These are phyloP conservation scores for Hippopotamyrus pictus DNA, from an alignment of 2,797 vertebrate species.

Conservation along the genomic window DNA sequence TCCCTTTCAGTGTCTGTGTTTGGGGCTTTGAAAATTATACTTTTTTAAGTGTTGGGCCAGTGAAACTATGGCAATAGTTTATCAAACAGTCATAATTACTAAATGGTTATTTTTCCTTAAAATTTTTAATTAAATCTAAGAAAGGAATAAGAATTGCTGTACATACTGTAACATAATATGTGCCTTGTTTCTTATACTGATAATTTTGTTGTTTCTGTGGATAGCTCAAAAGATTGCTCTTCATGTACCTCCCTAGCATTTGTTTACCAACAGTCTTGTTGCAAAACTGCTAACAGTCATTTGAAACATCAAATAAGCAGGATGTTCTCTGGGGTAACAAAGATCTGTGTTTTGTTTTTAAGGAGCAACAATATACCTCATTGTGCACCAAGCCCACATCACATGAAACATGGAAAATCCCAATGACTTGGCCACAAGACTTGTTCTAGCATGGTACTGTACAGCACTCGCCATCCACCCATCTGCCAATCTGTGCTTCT, in stretches of 20 bases:
- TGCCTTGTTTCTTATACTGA: not conserved
- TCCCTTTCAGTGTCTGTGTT: not conserved
- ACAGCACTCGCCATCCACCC: not conserved
- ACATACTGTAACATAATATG: not conserved
- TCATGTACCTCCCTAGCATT: constrained; percentile 23
- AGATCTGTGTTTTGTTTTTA: constrained; percentile 17
- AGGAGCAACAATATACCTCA: not conserved
- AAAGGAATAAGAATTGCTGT: not conserved
- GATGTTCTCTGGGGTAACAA: not conserved
- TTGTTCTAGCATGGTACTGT: not conserved
- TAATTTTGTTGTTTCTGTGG: not conserved
- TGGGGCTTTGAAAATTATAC: not conserved
- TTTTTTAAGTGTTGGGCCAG: not conserved
- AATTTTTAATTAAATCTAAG: not conserved
- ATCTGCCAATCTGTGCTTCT: not conserved
- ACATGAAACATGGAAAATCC: not conserved
- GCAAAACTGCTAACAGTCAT: constrained; percentile 20
- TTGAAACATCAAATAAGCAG: constrained; percentile 10
- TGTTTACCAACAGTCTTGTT: constrained; percentile 29
- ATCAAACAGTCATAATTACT: not conserved
- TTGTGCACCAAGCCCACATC: not conserved
- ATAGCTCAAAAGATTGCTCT: not conserved
- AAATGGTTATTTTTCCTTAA: not conserved
- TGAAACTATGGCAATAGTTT: not conserved
- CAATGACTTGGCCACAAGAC: not conserved